Evolutionary conservation across 2,888 invertebrate genomes (phyloP).

Genomic region (Homarus gammarus): DNA sequence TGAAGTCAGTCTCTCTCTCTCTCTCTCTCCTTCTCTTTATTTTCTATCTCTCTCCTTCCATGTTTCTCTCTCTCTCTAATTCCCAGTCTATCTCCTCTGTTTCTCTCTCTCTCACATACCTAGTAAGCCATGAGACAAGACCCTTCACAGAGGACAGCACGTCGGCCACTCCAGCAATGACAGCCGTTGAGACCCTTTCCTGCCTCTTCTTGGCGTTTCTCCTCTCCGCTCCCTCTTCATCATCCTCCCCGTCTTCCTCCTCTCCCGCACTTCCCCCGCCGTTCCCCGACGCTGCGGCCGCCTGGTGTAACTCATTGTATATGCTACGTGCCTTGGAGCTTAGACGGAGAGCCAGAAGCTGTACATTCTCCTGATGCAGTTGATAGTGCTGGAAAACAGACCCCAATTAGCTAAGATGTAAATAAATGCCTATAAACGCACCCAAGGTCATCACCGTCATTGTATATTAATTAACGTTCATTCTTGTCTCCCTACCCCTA

Average conservation of each 20-base stretch:
- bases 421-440: too few species aligned
- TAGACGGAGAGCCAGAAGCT: slow-evolving; percentile 90
- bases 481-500: not conserved
- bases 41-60: too few species aligned
- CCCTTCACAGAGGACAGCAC: slow-evolving; percentile 91
- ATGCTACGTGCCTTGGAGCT: slow-evolving; percentile 90
- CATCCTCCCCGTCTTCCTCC: slow-evolving; percentile 64
- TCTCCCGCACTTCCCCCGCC: slow-evolving; percentile 58
- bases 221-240: slow-evolving; percentile 37
- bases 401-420: not conserved
- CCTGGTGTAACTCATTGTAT: slow-evolving; percentile 82
- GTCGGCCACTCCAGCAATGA: slow-evolving; percentile 91
- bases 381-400: slow-evolving; percentile 88
- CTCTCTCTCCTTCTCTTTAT: too few species aligned
- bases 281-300: slow-evolving; percentile 21
- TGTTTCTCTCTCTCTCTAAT: too few species aligned
- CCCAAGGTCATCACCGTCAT: too few species aligned
- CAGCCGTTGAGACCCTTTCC: slow-evolving; percentile 85
- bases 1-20: too few species aligned
- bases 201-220: slow-evolving; percentile 55
- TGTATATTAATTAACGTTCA: too few species aligned
- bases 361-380: slow-evolving; percentile 93
- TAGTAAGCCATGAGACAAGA: slow-evolving; percentile 93
- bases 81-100: too few species aligned
- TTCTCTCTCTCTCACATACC: too few species aligned